Percentiles rank a stretch among this genome's conserved stretches.
phyloP scores from a whole-genome alignment of 2,888 invertebrate genomes.

The Drosophila neoperkinsi region DNA sequence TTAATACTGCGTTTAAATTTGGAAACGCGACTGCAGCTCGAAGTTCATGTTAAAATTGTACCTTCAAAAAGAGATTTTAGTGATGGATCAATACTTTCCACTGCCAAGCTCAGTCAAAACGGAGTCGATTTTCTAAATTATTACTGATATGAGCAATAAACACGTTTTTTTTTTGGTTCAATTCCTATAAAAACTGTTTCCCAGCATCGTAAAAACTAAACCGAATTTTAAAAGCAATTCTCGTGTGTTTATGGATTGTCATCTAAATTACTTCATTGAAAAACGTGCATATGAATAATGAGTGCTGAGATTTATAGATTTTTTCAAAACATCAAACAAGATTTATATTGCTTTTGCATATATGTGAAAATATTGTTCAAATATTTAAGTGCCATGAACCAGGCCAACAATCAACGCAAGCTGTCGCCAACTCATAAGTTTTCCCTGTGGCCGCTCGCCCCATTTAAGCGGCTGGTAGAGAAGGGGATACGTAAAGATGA shows the following conservation, averaged over 20 bases:
- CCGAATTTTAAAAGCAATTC: not conserved
- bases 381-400: constrained; percentile 49
- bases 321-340: constrained; percentile 27
- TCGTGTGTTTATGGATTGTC: not conserved
- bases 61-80: not conserved
- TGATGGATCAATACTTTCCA: not conserved
- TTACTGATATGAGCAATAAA: not conserved
- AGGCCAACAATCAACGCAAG: constrained; percentile 35
- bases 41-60: not conserved
- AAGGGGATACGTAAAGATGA: not conserved
- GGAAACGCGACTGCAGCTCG: too few relatives aligned
- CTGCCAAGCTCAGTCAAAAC: not conserved
- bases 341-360: constrained; percentile 20
- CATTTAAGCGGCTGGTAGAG: constrained; percentile 14
- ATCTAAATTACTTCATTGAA: not conserved
- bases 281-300: constrained; percentile 50
- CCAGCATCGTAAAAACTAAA: not conserved
- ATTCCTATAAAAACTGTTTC: not conserved
- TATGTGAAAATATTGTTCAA: constrained; percentile 34
- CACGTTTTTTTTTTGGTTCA: not conserved
- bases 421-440: constrained; percentile 27
- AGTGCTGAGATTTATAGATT: constrained; percentile 45
- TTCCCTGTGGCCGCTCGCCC: constrained; percentile 27
- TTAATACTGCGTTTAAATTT: not conserved
- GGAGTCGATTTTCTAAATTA: not conserved